Evolutionary conservation across 2,797 vertebrate genomes (phyloP).

Genomic region (Ispidina lecontei): DNA sequence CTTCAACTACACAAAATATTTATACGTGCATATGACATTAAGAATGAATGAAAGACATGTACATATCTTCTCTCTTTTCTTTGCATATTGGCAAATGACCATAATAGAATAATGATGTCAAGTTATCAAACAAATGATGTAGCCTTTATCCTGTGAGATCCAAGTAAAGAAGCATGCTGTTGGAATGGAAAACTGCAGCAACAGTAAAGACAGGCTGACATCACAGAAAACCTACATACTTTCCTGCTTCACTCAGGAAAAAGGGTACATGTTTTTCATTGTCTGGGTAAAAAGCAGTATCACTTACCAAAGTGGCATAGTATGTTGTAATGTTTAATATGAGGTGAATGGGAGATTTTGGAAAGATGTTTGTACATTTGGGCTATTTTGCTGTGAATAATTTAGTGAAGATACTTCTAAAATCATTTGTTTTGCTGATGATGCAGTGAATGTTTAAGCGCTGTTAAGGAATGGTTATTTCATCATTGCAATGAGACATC

Average conservation of each 20-base stretch:
- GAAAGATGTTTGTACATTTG: background rate
- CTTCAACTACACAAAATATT: background rate
- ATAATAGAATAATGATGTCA: background rate
- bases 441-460: background rate
- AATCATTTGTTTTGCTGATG: background rate
- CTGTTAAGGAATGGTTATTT: background rate
- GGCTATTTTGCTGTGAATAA: background rate
- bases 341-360: background rate
- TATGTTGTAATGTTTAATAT: background rate
- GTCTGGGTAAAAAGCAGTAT: background rate
- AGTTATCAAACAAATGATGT: background rate
- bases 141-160: background rate
- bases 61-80: background rate
- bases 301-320: background rate
- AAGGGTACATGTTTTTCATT: background rate
- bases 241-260: background rate
- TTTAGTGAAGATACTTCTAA: background rate
- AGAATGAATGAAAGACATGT: background rate
- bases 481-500: background rate
- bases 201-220: background rate
- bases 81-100: background rate
- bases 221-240: background rate
- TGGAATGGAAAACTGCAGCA: background rate
- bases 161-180: background rate
- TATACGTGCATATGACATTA: background rate